phyloP scores from a whole-genome alignment of 1,140 invertebrate species.

The Ptiloglossa arizonensis region DNA sequence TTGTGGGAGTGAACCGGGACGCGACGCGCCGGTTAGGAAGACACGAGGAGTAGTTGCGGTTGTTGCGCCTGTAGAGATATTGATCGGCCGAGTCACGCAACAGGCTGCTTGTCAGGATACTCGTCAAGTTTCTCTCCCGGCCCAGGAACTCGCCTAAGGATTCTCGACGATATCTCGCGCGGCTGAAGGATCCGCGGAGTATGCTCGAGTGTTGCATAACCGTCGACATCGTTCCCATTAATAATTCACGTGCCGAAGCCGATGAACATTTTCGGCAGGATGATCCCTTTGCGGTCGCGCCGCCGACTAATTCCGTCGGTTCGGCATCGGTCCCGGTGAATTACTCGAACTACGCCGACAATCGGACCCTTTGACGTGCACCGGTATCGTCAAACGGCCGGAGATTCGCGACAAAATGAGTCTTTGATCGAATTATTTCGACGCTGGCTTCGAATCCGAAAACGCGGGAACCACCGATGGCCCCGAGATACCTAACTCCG shows the following conservation, averaged over 20 bases:
- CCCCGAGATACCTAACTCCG: not conserved
- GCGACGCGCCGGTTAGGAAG: slow-evolving; percentile 19
- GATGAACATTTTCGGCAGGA: not conserved
- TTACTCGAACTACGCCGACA: not conserved
- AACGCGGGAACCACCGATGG: not conserved
- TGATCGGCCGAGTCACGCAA: slow-evolving; percentile 75
- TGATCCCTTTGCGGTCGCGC: not conserved
- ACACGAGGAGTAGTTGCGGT: slow-evolving; percentile 43
- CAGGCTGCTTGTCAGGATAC: slow-evolving; percentile 74
- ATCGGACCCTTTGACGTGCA: not conserved
- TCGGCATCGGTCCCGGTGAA: not conserved
- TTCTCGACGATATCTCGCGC: slow-evolving; percentile 42
- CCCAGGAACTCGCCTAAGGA: slow-evolving; percentile 52
- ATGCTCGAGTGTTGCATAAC: not conserved
- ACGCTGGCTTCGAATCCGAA: not conserved
- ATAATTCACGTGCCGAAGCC: slow-evolving; percentile 44
- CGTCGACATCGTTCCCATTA: slow-evolving; percentile 15
- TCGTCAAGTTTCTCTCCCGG: slow-evolving; percentile 60
- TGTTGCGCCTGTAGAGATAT: slow-evolving; percentile 70
- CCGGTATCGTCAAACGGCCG: too few species aligned
- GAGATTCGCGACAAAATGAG: not conserved
- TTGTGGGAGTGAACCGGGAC: not conserved
- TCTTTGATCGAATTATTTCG: not conserved
- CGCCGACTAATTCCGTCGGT: slow-evolving; percentile 4
- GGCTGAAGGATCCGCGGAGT: not conserved